Evolutionary conservation across 2,888 invertebrate species (phyloP).

Genomic region (Phasia obesa): DNA sequence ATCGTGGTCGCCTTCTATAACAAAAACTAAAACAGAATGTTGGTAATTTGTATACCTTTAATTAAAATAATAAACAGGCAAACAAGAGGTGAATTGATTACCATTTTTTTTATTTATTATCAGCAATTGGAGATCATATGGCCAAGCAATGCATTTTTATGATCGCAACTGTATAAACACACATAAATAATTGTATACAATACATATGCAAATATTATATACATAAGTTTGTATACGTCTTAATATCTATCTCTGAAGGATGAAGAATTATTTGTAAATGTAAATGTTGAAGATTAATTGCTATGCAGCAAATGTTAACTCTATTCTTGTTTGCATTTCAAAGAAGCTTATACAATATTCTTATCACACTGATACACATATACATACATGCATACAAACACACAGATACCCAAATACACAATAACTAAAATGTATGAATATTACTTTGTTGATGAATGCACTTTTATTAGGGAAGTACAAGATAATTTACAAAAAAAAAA

Average conservation of each 20-base stretch:
- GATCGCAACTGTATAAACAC: no score
- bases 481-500: neutral
- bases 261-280: slow-evolving; percentile 67
- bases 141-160: no score
- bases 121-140: no score
- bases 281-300: slow-evolving; percentile 69
- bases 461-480: slow-evolving; percentile 27
- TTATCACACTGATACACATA: slow-evolving; percentile 48
- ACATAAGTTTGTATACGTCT: neutral
- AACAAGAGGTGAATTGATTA: no score
- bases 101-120: no score
- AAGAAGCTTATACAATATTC: slow-evolving; percentile 65
- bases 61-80: no score
- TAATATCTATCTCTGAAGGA: slow-evolving; percentile 37
- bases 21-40: no score
- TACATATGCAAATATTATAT: slow-evolving; percentile 2
- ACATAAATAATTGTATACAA: neutral
- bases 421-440: slow-evolving; percentile 47
- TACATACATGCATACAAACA: neutral
- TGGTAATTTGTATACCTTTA: no score
- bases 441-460: slow-evolving; percentile 29
- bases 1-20: no score
- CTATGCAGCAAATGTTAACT: slow-evolving; percentile 69
- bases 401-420: slow-evolving; percentile 18
- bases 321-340: slow-evolving; percentile 69